Evolutionary conservation across 1,140 invertebrate genomes (phyloP).

Genomic region (Drosophila carrolli): DNA sequence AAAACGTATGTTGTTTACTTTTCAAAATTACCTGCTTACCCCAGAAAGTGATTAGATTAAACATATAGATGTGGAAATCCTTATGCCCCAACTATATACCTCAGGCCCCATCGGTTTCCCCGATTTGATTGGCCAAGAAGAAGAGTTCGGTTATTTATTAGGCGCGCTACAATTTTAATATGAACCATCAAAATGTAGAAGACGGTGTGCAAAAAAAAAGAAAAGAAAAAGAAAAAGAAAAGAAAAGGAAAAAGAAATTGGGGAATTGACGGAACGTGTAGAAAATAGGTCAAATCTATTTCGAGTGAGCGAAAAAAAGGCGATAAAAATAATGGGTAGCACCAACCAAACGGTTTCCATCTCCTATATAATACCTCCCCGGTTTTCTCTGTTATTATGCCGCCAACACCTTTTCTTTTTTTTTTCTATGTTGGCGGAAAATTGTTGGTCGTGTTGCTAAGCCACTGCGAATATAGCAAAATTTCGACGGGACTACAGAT

Average conservation of each 20-base stretch:
- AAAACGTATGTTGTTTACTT: not conserved
- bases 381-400: constrained; percentile 28
- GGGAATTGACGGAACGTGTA: constrained; percentile 57
- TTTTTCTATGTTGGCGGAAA: constrained; percentile 46
- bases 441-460: constrained; percentile 46
- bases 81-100: not conserved
- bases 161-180: constrained; percentile 55
- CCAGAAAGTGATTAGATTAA: not conserved
- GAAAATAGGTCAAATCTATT: constrained; percentile 78
- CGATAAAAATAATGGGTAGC: constrained; percentile 66
- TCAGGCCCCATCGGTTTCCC: not conserved
- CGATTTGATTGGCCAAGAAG: constrained; percentile 14
- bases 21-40: not conserved
- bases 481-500: constrained; percentile 4
- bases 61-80: not conserved
- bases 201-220: constrained; percentile 42
- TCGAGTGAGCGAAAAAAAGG: constrained; percentile 39
- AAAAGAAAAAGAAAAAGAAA: not conserved
- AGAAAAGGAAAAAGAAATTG: constrained; percentile 1
- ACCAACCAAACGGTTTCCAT: constrained; percentile 65
- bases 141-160: constrained; percentile 50
- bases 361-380: constrained; percentile 12
- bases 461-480: constrained; percentile 9
- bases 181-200: constrained; percentile 40
- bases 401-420: constrained; percentile 27